These are phyloP conservation scores for Triops longicaudatus DNA, from an alignment of 1,140 invertebrate species.

Conservation along the genomic window DNA sequence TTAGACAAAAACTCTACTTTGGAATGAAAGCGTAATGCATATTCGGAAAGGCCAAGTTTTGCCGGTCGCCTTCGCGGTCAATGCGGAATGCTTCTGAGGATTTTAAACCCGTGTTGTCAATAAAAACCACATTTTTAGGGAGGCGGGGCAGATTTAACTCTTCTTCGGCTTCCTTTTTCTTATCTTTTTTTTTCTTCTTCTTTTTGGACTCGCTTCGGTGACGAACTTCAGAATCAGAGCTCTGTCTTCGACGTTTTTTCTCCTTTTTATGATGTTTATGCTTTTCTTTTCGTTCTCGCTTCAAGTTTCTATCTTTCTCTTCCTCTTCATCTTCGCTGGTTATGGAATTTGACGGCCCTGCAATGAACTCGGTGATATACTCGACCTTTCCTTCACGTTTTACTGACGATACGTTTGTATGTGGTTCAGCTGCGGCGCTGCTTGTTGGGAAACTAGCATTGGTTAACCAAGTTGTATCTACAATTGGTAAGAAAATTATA, in stretches of 20 bases:
- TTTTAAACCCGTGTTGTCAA: not conserved
- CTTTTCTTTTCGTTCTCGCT: not conserved
- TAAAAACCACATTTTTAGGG: slow-evolving; percentile 24
- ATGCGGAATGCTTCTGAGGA: slow-evolving; percentile 17
- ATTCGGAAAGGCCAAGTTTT: slow-evolving; percentile 23
- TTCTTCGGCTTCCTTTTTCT: slow-evolving; percentile 19
- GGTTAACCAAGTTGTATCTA: not conserved
- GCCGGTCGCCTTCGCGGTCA: slow-evolving; percentile 16
- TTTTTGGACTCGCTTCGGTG: not conserved
- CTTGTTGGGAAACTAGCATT: not conserved
- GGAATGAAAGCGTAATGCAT: slow-evolving; percentile 25
- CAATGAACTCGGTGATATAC: not conserved
- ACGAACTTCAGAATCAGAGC: not conserved
- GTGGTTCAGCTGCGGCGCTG: not conserved
- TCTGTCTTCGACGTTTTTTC: not conserved
- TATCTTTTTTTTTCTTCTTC: slow-evolving; percentile 16
- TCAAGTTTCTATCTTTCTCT: not conserved
- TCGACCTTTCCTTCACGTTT: not conserved
- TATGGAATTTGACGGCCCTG: not conserved
- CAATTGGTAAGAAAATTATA: not conserved
- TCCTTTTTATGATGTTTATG: not conserved
- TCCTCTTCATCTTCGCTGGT: not conserved
- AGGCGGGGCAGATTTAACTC: not conserved
- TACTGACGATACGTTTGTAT: not conserved
- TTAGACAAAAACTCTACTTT: not conserved